Evolutionary conservation across 2,797 vertebrate species (phyloP).

Genomic region (Botia almorhae): DNA sequence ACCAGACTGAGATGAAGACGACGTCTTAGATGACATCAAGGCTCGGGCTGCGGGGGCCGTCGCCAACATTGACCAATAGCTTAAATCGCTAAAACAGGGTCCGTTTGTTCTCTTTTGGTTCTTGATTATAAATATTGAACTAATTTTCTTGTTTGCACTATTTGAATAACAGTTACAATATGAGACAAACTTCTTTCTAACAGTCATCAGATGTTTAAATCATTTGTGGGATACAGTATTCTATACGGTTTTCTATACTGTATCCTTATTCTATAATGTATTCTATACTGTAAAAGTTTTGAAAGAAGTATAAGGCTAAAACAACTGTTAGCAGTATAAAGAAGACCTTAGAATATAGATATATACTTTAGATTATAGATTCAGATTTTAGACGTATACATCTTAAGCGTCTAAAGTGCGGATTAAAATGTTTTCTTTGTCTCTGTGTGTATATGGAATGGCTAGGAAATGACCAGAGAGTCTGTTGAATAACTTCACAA

Average conservation of each 20-base stretch:
- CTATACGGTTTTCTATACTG: neutral
- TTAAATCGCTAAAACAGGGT: constrained; percentile 25
- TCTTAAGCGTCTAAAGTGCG: too few relatives aligned
- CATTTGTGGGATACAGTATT: neutral
- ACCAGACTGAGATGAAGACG: constrained; percentile 57
- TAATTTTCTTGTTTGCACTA: neutral
- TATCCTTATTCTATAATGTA: too few relatives aligned
- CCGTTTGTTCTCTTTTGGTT: constrained; percentile 8
- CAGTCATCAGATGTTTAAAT: neutral
- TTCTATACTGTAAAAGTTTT: too few relatives aligned
- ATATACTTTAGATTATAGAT: too few relatives aligned
- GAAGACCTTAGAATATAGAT: too few relatives aligned
- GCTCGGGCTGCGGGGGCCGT: constrained; percentile 11
- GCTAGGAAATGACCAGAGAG: too few relatives aligned
- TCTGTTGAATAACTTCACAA: too few relatives aligned
- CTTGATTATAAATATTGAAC: neutral
- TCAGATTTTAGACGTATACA: too few relatives aligned
- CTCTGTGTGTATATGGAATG: too few relatives aligned
- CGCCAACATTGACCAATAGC: constrained; percentile 29
- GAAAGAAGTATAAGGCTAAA: too few relatives aligned
- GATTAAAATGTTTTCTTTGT: too few relatives aligned
- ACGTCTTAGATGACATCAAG: constrained; percentile 42
- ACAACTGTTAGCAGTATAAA: too few relatives aligned
- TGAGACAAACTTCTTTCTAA: neutral
- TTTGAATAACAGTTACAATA: neutral